These are phyloP conservation scores for Elegia similella DNA, from an alignment of 2,888 invertebrate genomes.

Conservation along the genomic window DNA sequence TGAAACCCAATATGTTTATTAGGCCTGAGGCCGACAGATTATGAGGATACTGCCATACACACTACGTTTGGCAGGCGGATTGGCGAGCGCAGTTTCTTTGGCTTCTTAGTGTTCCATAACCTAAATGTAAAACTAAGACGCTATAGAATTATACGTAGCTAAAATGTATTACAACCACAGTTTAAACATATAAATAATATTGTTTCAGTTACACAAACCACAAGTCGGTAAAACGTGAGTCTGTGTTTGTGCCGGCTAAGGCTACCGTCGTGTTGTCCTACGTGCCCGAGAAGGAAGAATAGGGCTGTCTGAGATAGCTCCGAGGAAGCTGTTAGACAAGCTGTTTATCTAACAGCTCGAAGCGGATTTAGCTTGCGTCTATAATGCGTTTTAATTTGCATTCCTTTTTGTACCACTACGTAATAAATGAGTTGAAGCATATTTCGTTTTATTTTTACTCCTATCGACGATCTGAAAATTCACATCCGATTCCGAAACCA, in stretches of 20 bases:
- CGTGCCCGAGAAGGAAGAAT: conserved; percentile 75
- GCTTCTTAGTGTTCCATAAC: too few relatives aligned
- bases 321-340: conserved; percentile 17
- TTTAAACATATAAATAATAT: conserved; percentile 23
- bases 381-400: conserved; percentile 36
- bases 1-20: too few relatives aligned
- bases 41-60: too few relatives aligned
- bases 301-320: background rate
- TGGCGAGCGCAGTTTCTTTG: too few relatives aligned
- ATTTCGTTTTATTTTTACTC: background rate
- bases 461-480: too few relatives aligned
- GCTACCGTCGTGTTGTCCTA: conserved; percentile 86
- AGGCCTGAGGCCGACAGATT: too few relatives aligned
- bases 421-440: conserved; percentile 18
- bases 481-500: too few relatives aligned
- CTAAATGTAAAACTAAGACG: too few relatives aligned
- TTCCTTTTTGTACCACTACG: conserved; percentile 37
- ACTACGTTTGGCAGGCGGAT: too few relatives aligned
- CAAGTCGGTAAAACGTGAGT: conserved; percentile 59
- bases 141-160: too few relatives aligned
- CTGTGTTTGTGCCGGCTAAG: conserved; percentile 82
- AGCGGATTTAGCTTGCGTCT: conserved; percentile 21
- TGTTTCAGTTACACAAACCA: conserved; percentile 79
- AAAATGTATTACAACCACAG: too few relatives aligned
- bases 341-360: conserved; percentile 8